phyloP scores from a whole-genome alignment of 2,888 invertebrate genomes.

The Anarsia innoxiella region DNA sequence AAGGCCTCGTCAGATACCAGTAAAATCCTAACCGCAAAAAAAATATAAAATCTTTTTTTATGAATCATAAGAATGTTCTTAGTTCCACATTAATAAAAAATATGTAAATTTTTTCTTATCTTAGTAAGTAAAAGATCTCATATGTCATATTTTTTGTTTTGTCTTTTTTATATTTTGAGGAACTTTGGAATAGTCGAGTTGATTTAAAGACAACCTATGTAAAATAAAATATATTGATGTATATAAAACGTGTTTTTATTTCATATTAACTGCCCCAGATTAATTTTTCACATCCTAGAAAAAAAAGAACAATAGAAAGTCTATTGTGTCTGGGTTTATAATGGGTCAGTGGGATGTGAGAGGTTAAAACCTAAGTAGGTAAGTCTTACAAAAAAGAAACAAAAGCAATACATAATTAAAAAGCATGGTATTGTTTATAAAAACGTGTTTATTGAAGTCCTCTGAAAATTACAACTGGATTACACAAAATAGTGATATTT shows the following conservation, averaged over 20 bases:
- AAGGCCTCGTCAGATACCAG: conserved; percentile 21
- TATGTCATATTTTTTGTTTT: conserved; percentile 74
- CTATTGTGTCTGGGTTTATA: no score
- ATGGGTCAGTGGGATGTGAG: no score
- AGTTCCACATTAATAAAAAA: conserved; percentile 68
- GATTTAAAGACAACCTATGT: conserved; percentile 75
- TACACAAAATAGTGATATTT: no score
- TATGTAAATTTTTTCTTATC: conserved; percentile 72
- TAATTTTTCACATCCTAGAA: no score
- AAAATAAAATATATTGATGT: conserved; percentile 76
- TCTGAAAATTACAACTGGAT: no score
- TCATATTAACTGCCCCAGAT: not conserved
- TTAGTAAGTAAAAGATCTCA: conserved; percentile 75
- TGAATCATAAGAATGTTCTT: conserved; percentile 63
- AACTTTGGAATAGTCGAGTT: conserved; percentile 72
- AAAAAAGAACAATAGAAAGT: no score
- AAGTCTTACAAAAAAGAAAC: no score
- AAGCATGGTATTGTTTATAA: no score
- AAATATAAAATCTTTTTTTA: conserved; percentile 39
- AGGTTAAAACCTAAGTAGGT: no score
- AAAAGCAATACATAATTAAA: no score
- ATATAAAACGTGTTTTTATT: conserved; percentile 38
- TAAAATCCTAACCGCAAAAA: conserved; percentile 48
- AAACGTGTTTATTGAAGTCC: no score
- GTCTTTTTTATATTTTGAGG: conserved; percentile 75